Base-by-base conservation (phyloP, 1,140 invertebrate species). In the Papilio polyxenes region DNA sequence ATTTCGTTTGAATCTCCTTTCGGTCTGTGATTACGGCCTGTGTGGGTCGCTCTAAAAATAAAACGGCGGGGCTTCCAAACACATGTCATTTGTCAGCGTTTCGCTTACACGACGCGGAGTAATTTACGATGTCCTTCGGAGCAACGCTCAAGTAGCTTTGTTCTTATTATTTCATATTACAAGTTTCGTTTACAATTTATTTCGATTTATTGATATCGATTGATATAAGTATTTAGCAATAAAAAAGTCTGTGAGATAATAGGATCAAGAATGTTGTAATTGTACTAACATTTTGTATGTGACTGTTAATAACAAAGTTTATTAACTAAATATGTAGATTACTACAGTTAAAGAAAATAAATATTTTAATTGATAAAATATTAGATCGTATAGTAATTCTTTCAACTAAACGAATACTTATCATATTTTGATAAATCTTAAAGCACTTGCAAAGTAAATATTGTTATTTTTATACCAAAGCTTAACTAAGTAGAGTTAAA, bases 41-140 rank as follows among this genome's bases (percentile, higher is more conserved):
- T 88, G 87, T 89, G 88, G 87, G 88, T 88, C 86, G 86, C 74
- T 84, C 88, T 87, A 87, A 91, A 93, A 92, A 93, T 93, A 93
- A 90, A 92, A 88, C 83, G 81, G 81, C 77, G 81, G 83, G 86
- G 86, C 83, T 81, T 82, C 84, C 87, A 87, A 89, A 91, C 90
- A 93, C 88, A 92, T 93, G 90, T 91, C 90, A 92, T 93, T 93
- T 93, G 92, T 93, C 90, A 93, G 88, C 89, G 87, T 88, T 89
- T 90, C 87, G 87, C 86, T 90, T 86, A 87, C 88, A 89, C 88
- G 89, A 90, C 86, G 84, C 87, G 81, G 82, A 88, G 90, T 87
- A 91, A 91, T 91, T 89, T 84, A 87, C 85, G 88, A 89, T 87
- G 83, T 85, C 83, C 86, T 84, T 83, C 80, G 83, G 77, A 84